These are phyloP conservation scores for Mobula birostris DNA, from an alignment of 2,113 vertebrate genomes.

Conservation along the genomic window DNA sequence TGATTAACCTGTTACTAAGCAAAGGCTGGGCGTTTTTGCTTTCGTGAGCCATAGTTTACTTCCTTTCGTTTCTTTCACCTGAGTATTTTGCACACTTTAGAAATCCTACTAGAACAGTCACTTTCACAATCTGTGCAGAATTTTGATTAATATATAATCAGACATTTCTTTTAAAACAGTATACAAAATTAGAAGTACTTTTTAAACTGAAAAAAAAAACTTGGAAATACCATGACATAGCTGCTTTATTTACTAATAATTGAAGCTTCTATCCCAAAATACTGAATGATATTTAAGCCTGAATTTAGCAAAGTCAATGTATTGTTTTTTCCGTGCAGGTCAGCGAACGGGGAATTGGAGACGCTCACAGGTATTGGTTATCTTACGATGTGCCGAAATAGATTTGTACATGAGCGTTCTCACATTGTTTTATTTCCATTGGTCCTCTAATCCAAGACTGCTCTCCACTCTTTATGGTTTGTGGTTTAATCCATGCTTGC, in stretches of 20 bases:
- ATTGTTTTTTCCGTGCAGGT: background rate
- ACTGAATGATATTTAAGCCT: background rate
- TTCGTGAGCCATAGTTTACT: conserved; percentile 16
- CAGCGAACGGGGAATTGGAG: background rate
- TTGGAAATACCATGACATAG: conserved; percentile 12
- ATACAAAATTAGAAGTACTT: background rate
- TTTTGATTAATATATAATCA: background rate
- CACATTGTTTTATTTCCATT: background rate
- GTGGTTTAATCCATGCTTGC: background rate
- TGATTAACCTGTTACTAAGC: background rate
- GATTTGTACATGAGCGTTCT: background rate
- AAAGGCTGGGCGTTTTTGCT: conserved; percentile 6
- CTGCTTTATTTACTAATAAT: background rate
- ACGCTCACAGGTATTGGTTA: background rate
- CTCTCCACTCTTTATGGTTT: too few species aligned
- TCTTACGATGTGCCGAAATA: background rate
- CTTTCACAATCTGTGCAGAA: background rate
- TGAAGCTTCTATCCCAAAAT: background rate
- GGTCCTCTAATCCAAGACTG: background rate
- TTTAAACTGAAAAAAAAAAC: background rate
- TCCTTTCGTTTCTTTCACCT: background rate
- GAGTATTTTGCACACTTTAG: conserved; percentile 7
- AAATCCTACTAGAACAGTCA: background rate
- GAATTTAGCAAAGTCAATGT: background rate
- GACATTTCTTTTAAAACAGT: background rate